A percentile compares a stretch with the other conserved stretches of the same genome.
phyloP scores from a whole-genome alignment of 2,888 invertebrate species.

The Drosophila melanosoma region DNA sequence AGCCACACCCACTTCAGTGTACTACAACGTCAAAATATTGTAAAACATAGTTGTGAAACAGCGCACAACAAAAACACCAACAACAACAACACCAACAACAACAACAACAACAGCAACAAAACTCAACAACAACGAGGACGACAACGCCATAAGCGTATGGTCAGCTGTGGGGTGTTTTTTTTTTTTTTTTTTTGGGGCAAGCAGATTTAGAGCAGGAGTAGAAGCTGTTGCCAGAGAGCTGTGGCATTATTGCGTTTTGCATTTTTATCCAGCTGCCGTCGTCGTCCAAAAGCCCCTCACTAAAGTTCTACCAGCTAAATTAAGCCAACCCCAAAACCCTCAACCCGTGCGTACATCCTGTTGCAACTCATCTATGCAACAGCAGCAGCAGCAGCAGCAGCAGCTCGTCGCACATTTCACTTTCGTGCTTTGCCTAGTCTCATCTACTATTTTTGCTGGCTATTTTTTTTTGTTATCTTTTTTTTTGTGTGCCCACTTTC shows the following conservation, averaged over 20 bases:
- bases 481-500: slow-evolving; percentile 16
- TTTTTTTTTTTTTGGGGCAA: slow-evolving; percentile 1
- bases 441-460: slow-evolving; percentile 9
- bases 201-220: slow-evolving; percentile 1
- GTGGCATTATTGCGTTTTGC: slow-evolving; percentile 66
- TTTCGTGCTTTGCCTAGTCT: slow-evolving; percentile 41
- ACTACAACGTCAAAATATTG: slow-evolving; percentile 76
- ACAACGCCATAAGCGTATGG: slow-evolving; percentile 57
- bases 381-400: slow-evolving; percentile 25
- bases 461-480: slow-evolving; percentile 1
- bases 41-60: slow-evolving; percentile 80
- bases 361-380: slow-evolving; percentile 66
- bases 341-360: slow-evolving; percentile 49
- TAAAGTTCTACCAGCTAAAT: slow-evolving; percentile 70
- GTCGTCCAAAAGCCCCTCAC: slow-evolving; percentile 15
- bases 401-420: slow-evolving; percentile 60
- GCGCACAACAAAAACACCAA: slow-evolving; percentile 53
- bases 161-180: slow-evolving; percentile 34
- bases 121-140: slow-evolving; percentile 54
- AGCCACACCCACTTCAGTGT: slow-evolving; percentile 49
- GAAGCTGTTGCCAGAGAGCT: slow-evolving; percentile 4
- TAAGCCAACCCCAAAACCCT: slow-evolving; percentile 55
- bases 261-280: slow-evolving; percentile 63
- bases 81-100: slow-evolving; percentile 42
- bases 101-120: slow-evolving; percentile 45